Evolutionary conservation across 64 coral and sea anemone species (phyloP).

Genomic region (Anthopleura sola): DNA sequence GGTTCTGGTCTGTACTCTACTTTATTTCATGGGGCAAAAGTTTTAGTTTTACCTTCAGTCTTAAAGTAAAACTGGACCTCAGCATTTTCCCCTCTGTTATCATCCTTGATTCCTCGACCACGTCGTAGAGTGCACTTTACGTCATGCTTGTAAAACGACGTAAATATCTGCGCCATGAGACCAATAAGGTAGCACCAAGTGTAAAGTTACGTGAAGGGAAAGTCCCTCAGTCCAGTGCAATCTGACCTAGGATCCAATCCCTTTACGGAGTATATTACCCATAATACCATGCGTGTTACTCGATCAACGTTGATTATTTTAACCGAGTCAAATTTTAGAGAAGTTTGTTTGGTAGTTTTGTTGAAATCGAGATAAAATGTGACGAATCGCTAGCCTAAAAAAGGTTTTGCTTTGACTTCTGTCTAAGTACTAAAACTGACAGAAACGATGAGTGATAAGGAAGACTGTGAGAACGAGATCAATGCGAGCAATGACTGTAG

Average conservation of each 20-base stretch:
- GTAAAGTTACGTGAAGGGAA: not conserved
- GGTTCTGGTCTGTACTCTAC: no score
- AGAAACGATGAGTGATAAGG: not conserved
- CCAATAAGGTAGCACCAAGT: not conserved
- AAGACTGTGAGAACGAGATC: not conserved
- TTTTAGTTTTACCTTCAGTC: no score
- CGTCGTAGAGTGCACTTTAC: no score
- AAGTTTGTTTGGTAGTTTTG: slow-evolving; percentile 8
- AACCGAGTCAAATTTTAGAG: not conserved
- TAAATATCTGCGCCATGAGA: not conserved
- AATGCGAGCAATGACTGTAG: not conserved
- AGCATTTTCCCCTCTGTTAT: no score
- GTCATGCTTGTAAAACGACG: no score
- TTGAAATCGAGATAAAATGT: slow-evolving; percentile 14
- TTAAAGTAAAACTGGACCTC: no score
- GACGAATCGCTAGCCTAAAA: not conserved
- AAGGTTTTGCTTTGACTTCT: slow-evolving; percentile 11
- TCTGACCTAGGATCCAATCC: not conserved
- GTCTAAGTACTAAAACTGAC: not conserved
- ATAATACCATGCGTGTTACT: not conserved
- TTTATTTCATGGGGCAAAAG: no score
- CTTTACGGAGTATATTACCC: not conserved
- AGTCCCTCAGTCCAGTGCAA: not conserved
- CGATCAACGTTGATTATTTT: not conserved
- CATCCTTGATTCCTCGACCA: no score